These are phyloP conservation scores for Cheilosia grossa DNA, from an alignment of 2,888 invertebrate genomes.

Conservation along the genomic window DNA sequence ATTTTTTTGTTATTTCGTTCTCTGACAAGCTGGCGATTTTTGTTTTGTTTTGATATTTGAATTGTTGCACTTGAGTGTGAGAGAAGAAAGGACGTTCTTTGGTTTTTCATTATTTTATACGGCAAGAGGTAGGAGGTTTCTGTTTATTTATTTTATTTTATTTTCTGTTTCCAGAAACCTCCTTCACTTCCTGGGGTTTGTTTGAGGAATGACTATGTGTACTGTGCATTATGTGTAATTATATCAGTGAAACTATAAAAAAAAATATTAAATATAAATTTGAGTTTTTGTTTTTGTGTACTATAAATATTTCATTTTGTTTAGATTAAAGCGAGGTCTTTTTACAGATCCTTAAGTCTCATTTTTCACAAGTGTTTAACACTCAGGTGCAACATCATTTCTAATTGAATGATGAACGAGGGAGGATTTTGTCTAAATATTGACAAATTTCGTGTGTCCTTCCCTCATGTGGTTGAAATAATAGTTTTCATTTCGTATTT, in stretches of 20 bases:
- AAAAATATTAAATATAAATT: constrained; percentile 19
- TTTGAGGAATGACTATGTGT: constrained; percentile 71
- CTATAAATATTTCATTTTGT: constrained; percentile 37
- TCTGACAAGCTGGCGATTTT: constrained; percentile 5
- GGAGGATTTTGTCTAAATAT: background rate
- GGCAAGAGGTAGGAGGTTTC: constrained; percentile 50
- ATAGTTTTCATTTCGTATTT: constrained; percentile 28
- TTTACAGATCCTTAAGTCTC: constrained; percentile 65
- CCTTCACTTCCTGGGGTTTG: constrained; percentile 39
- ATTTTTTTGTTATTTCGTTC: constrained; percentile 25
- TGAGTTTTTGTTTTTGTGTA: constrained; percentile 2
- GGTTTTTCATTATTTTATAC: constrained; percentile 39
- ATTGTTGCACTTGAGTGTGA: constrained; percentile 59
- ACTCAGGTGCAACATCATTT: constrained; percentile 59
- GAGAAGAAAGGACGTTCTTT: constrained; percentile 50
- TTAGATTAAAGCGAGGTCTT: constrained; percentile 72
- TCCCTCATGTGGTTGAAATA: constrained; percentile 13
- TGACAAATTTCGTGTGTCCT: background rate
- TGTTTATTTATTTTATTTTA: background rate
- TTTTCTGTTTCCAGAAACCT: background rate
- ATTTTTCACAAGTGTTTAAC: constrained; percentile 19
- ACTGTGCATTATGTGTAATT: constrained; percentile 37
- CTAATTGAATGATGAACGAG: constrained; percentile 54
- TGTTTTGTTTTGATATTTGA: background rate
- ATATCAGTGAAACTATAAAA: constrained; percentile 48